Evolutionary conservation across 2,888 invertebrate genomes (phyloP), one percentile per base, ranked within the genome.

Genomic region (Bhutanitis thaidina): DNA sequence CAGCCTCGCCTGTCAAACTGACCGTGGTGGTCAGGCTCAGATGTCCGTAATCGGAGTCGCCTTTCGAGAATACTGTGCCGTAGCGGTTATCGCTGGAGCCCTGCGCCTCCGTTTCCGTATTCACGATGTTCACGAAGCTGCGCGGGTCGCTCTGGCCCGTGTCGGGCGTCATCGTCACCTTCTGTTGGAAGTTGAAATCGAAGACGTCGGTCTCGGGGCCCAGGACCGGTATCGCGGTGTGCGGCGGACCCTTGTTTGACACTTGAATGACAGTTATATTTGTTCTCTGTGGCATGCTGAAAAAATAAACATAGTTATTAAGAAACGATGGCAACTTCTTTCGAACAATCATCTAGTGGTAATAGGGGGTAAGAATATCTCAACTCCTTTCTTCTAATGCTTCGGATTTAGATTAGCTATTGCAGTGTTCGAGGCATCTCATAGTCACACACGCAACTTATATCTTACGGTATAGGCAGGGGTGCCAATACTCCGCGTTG

Each of bases 231-330:
- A 87, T 88, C 0, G 88, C 88, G 0, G 88, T 86, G 64, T 87
- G 87, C 0, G 88, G 88, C 0, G 87, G 79, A 0, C 69, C 78
- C 29, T 83, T 85, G 36, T 91, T 91, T 0, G 91, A 91, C 0
- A 92, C 91, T 80, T 92, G 85, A n/a, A 92, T 92, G 0, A 92
- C 92, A 16, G 92, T 92, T 29, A 92, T 79, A 56, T 92, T 92
- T 0, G 90, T 78, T 0, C 77, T 58, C 52, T 68, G 72, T 1
- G 67, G 68, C 1, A 74, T 62, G 3, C 80, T 84, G 63, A 36
- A 77, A 72, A 3, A 53, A 58, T 32, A 20, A 20, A 20, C n/a
- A n/a, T n/a, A n/a, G n/a, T n/a, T n/a, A n/a, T n/a, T n/a, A n/a
- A n/a, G n/a, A n/a, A n/a, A n/a, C n/a, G n/a, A n/a, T n/a, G n/a